phyloP scores from a whole-genome alignment of 1,140 invertebrate genomes.

The Hycleus cichorii region DNA sequence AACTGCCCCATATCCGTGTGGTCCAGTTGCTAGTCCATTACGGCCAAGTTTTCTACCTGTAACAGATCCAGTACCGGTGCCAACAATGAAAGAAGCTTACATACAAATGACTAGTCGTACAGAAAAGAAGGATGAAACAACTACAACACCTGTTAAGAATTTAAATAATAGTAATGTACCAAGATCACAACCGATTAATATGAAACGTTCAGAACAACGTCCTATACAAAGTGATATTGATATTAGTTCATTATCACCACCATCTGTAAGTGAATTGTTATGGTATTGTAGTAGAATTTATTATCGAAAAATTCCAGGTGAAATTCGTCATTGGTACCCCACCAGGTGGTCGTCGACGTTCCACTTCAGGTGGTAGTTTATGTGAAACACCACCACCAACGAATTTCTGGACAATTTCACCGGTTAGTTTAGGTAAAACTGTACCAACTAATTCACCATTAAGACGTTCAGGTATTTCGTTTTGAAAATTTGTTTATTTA shows the following conservation, averaged over 20 bases:
- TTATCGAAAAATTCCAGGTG: conserved; percentile 44
- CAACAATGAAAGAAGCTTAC: conserved; percentile 55
- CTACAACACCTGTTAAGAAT: conserved; percentile 18
- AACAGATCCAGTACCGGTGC: conserved; percentile 72
- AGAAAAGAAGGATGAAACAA: conserved; percentile 22
- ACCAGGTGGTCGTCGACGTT: conserved; percentile 59
- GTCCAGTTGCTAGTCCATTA: conserved; percentile 49
- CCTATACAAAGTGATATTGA: conserved; percentile 50
- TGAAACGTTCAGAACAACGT: conserved; percentile 61
- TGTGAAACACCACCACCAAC: conserved; percentile 71
- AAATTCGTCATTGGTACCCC: conserved; percentile 89
- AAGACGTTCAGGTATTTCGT: conserved; percentile 54
- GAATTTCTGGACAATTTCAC: conserved; percentile 72
- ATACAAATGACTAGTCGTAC: conserved; percentile 35
- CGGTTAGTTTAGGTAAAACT: conserved; percentile 48
- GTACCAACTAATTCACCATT: conserved; percentile 61
- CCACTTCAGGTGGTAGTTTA: conserved; percentile 56
- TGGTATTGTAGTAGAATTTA: too few relatives aligned
- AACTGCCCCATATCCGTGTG: conserved; percentile 13
- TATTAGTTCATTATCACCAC: conserved; percentile 83
- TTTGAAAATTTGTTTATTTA: background rate
- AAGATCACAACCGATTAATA: conserved; percentile 74
- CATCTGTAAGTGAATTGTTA: conserved; percentile 59
- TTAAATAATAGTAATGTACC: conserved; percentile 50
- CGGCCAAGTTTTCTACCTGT: conserved; percentile 62